A percentile compares a stretch with the other conserved stretches of the same genome.
These are phyloP conservation scores for Pteronotus mesoamericanus DNA, from an alignment of 2,797 vertebrate species.

Conservation along the genomic window DNA sequence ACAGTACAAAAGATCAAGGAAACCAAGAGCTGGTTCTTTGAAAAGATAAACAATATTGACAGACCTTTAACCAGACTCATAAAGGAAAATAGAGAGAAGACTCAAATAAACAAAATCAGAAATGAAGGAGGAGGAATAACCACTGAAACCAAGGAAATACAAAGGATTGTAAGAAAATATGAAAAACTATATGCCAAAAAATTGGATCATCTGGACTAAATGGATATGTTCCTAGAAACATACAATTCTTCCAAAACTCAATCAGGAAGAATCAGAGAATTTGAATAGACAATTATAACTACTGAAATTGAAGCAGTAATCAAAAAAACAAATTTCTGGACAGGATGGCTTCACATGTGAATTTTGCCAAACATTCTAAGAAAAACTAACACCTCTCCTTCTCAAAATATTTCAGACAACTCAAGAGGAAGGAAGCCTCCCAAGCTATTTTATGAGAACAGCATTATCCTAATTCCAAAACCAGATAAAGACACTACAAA, in stretches of 20 bases:
- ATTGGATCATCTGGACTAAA: not conserved
- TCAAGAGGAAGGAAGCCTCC: not conserved
- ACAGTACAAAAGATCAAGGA: no score
- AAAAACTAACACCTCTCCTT: not conserved
- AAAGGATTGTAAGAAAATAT: not conserved
- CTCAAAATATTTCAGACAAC: not conserved
- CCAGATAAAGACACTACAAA: not conserved
- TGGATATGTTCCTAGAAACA: not conserved
- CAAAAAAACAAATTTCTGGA: not conserved
- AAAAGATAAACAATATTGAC: no score
- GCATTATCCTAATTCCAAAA: not conserved
- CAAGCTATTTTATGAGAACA: not conserved
- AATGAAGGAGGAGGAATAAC: not conserved
- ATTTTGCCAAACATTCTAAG: not conserved
- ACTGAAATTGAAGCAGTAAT: not conserved
- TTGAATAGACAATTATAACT: not conserved
- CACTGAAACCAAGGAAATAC: not conserved
- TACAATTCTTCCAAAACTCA: not conserved
- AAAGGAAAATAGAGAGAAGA: no score
- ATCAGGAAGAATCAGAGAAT: not conserved
- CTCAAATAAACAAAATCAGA: not conserved
- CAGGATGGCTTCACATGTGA: not conserved
- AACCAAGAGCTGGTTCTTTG: no score
- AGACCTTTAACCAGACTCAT: no score
- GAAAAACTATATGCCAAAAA: not conserved